Evolutionary conservation across 2,888 invertebrate genomes (phyloP).

Genomic region (Ennomos quercinarius): DNA sequence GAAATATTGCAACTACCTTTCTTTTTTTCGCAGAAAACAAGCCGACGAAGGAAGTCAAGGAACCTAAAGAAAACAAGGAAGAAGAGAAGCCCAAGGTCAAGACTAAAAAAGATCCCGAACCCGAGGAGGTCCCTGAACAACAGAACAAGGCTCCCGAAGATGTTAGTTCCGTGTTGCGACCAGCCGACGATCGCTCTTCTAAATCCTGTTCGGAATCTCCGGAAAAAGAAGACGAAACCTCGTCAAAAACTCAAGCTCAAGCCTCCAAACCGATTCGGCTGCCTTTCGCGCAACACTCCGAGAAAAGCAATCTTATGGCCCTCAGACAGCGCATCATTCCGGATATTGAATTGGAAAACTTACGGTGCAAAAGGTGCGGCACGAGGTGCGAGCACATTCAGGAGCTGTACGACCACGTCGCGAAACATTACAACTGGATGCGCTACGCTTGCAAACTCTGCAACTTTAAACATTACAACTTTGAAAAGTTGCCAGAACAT

Average conservation of each 20-base stretch:
- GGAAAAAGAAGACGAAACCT: slow-evolving; percentile 43
- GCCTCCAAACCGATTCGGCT: slow-evolving; percentile 47
- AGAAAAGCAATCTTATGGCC: slow-evolving; percentile 71
- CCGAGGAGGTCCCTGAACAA: slow-evolving; percentile 39
- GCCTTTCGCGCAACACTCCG: slow-evolving; percentile 68
- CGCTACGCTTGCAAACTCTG: slow-evolving; percentile 92
- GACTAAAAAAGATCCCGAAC: slow-evolving; percentile 37
- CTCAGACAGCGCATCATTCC: slow-evolving; percentile 66
- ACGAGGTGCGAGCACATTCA: slow-evolving; percentile 74
- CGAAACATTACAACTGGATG: slow-evolving; percentile 89
- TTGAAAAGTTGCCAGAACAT: slow-evolving; percentile 88
- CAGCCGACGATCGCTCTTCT: slow-evolving; percentile 49
- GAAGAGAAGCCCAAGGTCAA: slow-evolving; percentile 25
- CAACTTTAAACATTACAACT: slow-evolving; percentile 88
- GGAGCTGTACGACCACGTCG: slow-evolving; percentile 87
- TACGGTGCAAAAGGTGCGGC: slow-evolving; percentile 84
- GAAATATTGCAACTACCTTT: background rate
- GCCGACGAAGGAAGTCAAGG: slow-evolving; percentile 36
- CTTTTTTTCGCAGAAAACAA: slow-evolving; percentile 51
- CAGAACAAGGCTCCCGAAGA: slow-evolving; percentile 43
- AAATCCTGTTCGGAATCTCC: slow-evolving; percentile 50
- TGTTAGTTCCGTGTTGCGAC: slow-evolving; percentile 32
- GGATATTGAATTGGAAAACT: slow-evolving; percentile 70
- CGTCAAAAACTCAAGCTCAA: slow-evolving; percentile 7
- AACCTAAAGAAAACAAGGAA: slow-evolving; percentile 19